Base-by-base conservation (phyloP, 2,888 invertebrate species). In the Diachrysia chrysitis region DNA sequence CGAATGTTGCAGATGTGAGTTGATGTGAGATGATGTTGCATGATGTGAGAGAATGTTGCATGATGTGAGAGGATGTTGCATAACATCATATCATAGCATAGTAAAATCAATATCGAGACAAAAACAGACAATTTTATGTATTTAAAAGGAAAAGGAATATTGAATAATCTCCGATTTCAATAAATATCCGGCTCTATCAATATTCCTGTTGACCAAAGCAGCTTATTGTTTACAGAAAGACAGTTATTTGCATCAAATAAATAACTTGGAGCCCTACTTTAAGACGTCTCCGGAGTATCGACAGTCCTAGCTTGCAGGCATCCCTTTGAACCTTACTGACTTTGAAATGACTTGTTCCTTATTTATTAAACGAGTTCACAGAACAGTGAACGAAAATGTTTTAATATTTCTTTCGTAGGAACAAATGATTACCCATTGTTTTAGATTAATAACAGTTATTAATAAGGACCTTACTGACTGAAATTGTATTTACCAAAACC, bases 221-320 rank as follows among this genome's bases (percentile, higher is more conserved):
- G 63, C 58, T 76, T 76, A 73, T 76, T 32, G 32, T 67, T 73
- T 32, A 58, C 17, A 77, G 72, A 60, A 63, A 77, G 72, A 60
- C 63, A 65, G 58, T 48, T 79, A 69, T 79, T 79, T 69, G 61
- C 74, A 56, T 67, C 48, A 17, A 56, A 54, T 66, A 71, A 79
- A 71, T 58, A 42, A 63, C 35, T 10, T 61, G 42, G 19, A 17
- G 58, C 21, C 58, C 60, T 48, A 29, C 58, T 62, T 58, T 68
- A 48, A 51, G 66, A 23, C 54, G 51, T 54, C 37, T 14, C n/a
- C 60, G 48, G 63, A 37, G 60, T 71, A 67, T 69, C 67, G 78
- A 55, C 46, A 14, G 46, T 37, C 48, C 14, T 37, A 64, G 76
- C 54, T 72, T 9, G 29, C 56, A 63, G 66, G 76, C 69, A 73